Evolutionary conservation across 2,888 invertebrate species (phyloP), one percentile per base, ranked within the genome.

Genomic region (Epirrita christyi): DNA sequence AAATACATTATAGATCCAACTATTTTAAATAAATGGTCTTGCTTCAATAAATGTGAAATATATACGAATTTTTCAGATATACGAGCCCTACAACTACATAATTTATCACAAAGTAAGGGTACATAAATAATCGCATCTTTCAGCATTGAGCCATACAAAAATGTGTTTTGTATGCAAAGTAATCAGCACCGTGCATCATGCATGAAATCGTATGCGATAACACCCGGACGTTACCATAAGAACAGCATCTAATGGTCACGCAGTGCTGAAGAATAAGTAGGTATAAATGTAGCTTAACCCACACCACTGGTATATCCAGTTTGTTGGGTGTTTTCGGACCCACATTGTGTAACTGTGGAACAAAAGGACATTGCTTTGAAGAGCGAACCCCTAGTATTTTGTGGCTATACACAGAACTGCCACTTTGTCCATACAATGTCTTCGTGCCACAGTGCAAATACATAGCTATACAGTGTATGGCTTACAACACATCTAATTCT

Each of bases 311-410:
- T 38, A 38, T 53, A 36, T 54, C 36, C 11, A 40, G 41, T 46
- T 28, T 14, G 21, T 41, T 2, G 41, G 38, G 40, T 34, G 29
- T 48, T 37, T 34, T 34, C 21, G 37, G 32, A 40, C 29, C 10
- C 14, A 8, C 41, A 15, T 53, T 58, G 43, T 52, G 1, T 13
- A 11, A 37, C 21, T 7, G 38, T 40, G 21, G 29, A 40, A 59
- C 45, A 59, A 59, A 46, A 45, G 40, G 45, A 45, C 42, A 46
- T 46, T 46, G 21, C 32, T 54, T 59, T 54, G 32, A 46, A 36
- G 38, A 46, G 46, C 40, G 46, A 41, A 46, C 37, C 50, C 21
- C 28, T 8, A 47, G 32, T 46, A 54, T 50, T 54, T 46, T 28
- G 59, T 34, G 42, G 42, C 50, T 34, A 55, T 54, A 50, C 54